These are phyloP conservation scores for Lutjanus erythropterus DNA, from an alignment of 2,113 vertebrate genomes.

Conservation along the genomic window DNA sequence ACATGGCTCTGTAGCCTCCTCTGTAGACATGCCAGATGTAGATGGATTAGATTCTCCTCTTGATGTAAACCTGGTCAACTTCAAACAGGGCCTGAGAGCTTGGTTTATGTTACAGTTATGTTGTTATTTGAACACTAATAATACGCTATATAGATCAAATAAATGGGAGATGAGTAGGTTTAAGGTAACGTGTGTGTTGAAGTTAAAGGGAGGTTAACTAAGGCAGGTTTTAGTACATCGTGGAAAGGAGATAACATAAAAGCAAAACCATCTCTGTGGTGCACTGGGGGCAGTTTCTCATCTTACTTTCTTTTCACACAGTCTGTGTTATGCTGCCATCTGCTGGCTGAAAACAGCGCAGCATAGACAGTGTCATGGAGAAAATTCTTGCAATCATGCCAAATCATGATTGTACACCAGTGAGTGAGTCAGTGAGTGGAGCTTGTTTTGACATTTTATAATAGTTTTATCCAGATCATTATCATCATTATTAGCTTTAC, in stretches of 20 bases:
- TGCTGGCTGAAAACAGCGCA: slow-evolving; percentile 60
- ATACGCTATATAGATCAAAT: background rate
- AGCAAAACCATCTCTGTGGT: too few relatives aligned
- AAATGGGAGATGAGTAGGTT: background rate
- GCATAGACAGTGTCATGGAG: background rate
- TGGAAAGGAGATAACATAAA: background rate
- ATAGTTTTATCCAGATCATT: background rate
- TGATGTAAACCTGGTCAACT: background rate
- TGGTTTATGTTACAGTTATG: background rate
- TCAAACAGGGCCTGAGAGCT: background rate
- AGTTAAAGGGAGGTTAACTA: too few relatives aligned
- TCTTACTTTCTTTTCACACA: background rate
- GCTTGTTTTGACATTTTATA: background rate
- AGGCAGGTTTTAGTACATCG: background rate
- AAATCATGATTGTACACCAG: background rate
- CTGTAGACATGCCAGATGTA: background rate
- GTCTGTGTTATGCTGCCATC: slow-evolving; percentile 64
- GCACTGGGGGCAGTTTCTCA: fast-evolving
- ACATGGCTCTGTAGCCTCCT: background rate
- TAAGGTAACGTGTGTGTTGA: background rate
- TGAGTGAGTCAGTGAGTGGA: background rate
- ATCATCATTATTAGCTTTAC: background rate
- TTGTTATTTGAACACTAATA: background rate
- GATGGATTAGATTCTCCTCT: background rate
- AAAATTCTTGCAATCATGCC: background rate